These are phyloP conservation scores for Sarotherodon lohbergeri DNA, from an alignment of 2,113 vertebrate species.

Conservation along the genomic window DNA sequence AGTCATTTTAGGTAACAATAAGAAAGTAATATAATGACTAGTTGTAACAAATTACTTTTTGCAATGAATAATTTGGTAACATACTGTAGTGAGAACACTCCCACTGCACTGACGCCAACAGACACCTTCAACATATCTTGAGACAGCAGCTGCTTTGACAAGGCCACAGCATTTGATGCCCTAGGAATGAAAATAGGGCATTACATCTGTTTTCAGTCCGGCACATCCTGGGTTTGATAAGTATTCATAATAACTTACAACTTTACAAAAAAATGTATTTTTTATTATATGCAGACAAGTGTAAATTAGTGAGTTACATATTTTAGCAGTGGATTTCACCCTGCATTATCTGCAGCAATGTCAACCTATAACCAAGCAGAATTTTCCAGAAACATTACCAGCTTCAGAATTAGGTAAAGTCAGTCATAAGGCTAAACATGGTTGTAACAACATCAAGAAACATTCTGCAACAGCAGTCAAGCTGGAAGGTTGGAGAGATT, in stretches of 20 bases:
- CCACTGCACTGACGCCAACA: not conserved
- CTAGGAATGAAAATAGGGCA: not conserved
- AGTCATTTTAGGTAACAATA: not conserved
- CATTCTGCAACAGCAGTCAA: not conserved
- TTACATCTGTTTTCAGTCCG: not conserved
- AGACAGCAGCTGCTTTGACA: not conserved
- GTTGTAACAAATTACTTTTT: not conserved
- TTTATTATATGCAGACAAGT: not conserved
- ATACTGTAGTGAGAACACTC: not conserved
- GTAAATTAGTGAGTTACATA: not conserved
- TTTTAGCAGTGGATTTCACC: not conserved
- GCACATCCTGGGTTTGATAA: not conserved
- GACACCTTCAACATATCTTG: not conserved
- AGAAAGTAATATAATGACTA: not conserved
- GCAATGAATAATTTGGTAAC: not conserved
- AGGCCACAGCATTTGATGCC: not conserved
- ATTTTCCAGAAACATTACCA: not conserved
- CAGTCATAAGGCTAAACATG: not conserved
- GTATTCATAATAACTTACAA: not conserved
- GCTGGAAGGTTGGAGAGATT: not conserved
- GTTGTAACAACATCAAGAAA: not conserved
- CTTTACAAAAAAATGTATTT: not conserved
- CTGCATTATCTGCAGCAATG: not conserved
- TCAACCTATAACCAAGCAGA: not conserved
- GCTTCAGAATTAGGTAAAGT: not conserved